Conservation (phyloP, 35 echinoderm and acorn worm species). For the Ophioderma brevispina region DNA sequence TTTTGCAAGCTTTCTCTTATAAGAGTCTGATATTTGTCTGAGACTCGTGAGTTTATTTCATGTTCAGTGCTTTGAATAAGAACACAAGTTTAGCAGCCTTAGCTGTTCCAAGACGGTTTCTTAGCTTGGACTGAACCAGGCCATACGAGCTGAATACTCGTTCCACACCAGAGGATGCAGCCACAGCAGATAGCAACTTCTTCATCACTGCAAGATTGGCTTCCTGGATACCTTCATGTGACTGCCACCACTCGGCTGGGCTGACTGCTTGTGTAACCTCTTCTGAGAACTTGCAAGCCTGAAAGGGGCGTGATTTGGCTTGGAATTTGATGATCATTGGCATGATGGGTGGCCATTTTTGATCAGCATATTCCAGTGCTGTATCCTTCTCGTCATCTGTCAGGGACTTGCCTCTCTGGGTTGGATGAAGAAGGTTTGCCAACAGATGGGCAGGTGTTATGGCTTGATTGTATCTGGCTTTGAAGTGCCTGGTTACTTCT, state of each 20-base stretch:
- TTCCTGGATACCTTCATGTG: background rate
- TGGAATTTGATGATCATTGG: slow-evolving; percentile 51
- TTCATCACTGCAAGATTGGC: background rate
- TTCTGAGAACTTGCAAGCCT: slow-evolving; percentile 21
- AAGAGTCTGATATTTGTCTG: no score
- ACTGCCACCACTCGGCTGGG: slow-evolving; percentile 11
- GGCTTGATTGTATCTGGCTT: background rate
- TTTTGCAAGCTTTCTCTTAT: no score
- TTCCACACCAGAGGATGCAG: slow-evolving; percentile 30
- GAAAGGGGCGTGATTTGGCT: slow-evolving; percentile 17
- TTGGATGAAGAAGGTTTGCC: slow-evolving; percentile 18
- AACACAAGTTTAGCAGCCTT: slow-evolving; percentile 44
- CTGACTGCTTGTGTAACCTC: slow-evolving; percentile 8
- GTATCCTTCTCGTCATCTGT: slow-evolving; percentile 15
- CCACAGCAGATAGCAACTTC: slow-evolving; percentile 15
- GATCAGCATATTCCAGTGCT: slow-evolving; percentile 28
- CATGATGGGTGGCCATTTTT: slow-evolving; percentile 43
- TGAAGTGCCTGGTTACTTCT: background rate
- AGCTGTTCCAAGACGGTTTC: slow-evolving; percentile 18
- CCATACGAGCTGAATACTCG: slow-evolving; percentile 43
- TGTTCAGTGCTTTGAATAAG: slow-evolving; percentile 30
- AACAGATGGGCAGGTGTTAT: slow-evolving; percentile 31
- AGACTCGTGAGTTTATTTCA: no score
- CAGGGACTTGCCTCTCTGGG: background rate
- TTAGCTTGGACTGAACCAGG: slow-evolving; percentile 24